A percentile compares a stretch with the other conserved stretches of the same genome.
phyloP scores from a whole-genome alignment of 2,113 vertebrate genomes.

The Hydropotes inermis region DNA sequence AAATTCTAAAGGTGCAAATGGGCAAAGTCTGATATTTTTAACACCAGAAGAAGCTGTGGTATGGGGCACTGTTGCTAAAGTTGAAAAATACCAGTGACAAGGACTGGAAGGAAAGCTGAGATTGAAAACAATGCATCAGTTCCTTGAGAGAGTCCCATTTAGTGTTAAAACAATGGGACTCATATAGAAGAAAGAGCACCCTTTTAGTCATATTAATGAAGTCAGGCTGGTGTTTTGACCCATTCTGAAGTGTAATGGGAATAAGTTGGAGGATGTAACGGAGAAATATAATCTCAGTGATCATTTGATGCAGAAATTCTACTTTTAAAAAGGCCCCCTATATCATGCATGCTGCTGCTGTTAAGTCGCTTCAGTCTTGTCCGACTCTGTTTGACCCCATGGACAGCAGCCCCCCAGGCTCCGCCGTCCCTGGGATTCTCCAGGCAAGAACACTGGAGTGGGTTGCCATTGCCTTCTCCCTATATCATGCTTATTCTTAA shows the following conservation, averaged over 20 bases:
- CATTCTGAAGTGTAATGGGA: background rate
- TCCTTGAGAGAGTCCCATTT: background rate
- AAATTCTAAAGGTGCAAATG: constrained; percentile 15
- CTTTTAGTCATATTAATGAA: background rate
- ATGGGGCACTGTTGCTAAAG: background rate
- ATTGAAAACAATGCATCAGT: background rate
- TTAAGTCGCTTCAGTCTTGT: no score
- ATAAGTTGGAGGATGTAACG: background rate
- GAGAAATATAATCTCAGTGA: background rate
- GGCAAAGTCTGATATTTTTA: constrained; percentile 36
- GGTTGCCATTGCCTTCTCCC: no score
- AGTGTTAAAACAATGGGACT: background rate
- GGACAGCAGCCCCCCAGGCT: no score
- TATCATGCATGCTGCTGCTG: background rate
- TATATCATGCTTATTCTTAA: background rate
- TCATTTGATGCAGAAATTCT: constrained; percentile 24
- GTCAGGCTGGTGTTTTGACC: background rate
- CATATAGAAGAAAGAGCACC: background rate
- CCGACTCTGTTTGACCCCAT: no score
- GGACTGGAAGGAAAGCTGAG: background rate
- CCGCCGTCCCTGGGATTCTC: no score
- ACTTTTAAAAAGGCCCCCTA: background rate
- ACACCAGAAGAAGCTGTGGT: constrained; percentile 30
- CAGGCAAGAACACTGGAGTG: no score
- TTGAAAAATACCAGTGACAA: background rate